Base-by-base conservation (phyloP, 2,797 vertebrate genomes). In the Taenioides sp. region DNA sequence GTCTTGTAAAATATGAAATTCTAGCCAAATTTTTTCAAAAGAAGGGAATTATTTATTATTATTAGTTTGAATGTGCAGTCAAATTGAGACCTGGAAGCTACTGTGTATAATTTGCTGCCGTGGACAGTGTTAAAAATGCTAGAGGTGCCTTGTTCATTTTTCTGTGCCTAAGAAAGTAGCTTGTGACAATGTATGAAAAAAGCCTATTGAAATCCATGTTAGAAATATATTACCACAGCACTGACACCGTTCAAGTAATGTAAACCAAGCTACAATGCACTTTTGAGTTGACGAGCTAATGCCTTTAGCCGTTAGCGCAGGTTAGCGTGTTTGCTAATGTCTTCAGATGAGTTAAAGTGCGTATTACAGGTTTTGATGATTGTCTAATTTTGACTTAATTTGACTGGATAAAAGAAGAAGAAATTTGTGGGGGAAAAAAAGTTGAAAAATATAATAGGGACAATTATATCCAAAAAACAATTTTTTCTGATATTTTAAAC, bases 111-210 rank as follows among this genome's bases (percentile, higher is more conserved):
- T 90, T 83, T 88, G 87, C 90, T 89, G 87, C 89, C 89, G 90
- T 90, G 74, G 60, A 87, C 88, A 91, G 91, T 93, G 89, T 92
- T 93, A 88, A 91, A 80, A 88, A 89, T 87, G 92, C 87, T 94
- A 91, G 91, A 93, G 93, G 94, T 95, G 93, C 94, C 94, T 95
- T 94, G 90, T 91, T 94, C 81, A 86, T 92, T 92, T 91, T 88
- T 91, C 88, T 74, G 94, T 95, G 93, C 93, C 93, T 94, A 91
- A 90, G 88, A 88, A 88, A 80, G 89, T 83, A 90, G 86, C 81
- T 83, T 69, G 87, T 55, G 83, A 90, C 69, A 72, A 82, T 83
- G 75, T 65, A 72, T 28, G 12, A 89, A 78, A 81, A 81, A 76
- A 81, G 77, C 78, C 84, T 72, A 81, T 81, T 83, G 74, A 84